Evolutionary conservation across 2,888 invertebrate species (phyloP).

Genomic region (Cosmia trapezina): DNA sequence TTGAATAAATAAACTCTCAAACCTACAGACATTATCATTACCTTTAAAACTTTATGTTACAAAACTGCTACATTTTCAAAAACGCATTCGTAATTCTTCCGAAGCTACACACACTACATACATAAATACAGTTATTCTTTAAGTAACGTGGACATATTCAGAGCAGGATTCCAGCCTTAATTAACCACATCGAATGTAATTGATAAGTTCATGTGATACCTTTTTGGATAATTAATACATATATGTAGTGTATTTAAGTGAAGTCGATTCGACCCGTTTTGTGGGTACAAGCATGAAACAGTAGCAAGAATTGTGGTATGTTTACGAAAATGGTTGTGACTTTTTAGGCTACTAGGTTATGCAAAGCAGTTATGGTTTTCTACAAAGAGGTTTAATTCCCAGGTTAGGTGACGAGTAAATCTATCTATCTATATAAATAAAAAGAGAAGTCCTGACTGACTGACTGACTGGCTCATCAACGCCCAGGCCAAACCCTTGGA

Average conservation of each 20-base stretch:
- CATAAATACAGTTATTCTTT: conserved; percentile 59
- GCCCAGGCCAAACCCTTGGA: too few species aligned
- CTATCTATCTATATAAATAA: too few species aligned
- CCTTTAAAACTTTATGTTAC: conserved; percentile 10
- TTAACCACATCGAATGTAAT: conserved; percentile 67
- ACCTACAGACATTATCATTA: not conserved
- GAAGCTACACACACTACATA: conserved; percentile 20
- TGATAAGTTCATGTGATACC: conserved; percentile 68
- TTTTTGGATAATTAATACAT: conserved; percentile 59
- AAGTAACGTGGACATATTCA: conserved; percentile 57
- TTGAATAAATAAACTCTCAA: not conserved
- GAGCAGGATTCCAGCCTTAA: conserved; percentile 65
- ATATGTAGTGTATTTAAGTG: conserved; percentile 18
- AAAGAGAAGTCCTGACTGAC: too few species aligned
- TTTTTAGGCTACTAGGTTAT: not conserved
- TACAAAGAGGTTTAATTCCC: not conserved
- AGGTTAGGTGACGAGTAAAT: not conserved
- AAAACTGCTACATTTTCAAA: conserved; percentile 25
- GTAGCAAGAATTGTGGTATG: conserved; percentile 31
- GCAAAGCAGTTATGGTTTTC: not conserved
- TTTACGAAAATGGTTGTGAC: conserved; percentile 28
- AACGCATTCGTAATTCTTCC: conserved; percentile 19
- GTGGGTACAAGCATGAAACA: conserved; percentile 10
- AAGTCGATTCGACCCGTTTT: conserved; percentile 35
- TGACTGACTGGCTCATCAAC: too few species aligned